phyloP scores from a whole-genome alignment of 2,113 vertebrate genomes.

The Ellobius talpinus region DNA sequence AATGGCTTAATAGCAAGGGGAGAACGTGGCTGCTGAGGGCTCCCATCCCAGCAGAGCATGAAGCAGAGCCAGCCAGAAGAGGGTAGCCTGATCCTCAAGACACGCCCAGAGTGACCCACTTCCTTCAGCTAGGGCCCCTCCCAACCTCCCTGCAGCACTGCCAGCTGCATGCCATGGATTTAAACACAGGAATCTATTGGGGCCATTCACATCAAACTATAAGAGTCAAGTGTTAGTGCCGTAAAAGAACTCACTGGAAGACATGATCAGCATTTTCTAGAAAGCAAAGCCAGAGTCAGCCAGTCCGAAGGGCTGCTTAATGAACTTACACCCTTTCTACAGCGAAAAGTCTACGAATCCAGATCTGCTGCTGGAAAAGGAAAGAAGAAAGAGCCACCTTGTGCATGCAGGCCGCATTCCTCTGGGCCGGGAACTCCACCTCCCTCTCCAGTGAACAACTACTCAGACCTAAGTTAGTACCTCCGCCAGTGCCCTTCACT shows the following conservation, averaged over 20 bases:
- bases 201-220: background rate
- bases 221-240: background rate
- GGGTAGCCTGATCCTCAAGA: background rate
- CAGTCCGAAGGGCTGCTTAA: background rate
- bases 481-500: background rate
- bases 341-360: background rate
- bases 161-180: background rate
- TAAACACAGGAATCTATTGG: background rate
- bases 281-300: constrained; percentile 37
- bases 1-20: too few species aligned
- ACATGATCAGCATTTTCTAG: background rate
- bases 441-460: background rate
- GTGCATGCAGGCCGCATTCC: background rate
- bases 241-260: constrained; percentile 2
- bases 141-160: too few species aligned
- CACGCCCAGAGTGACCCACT: background rate
- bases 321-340: background rate
- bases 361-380: constrained; percentile 20
- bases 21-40: too few species aligned
- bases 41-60: background rate
- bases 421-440: background rate
- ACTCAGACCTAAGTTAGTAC: background rate
- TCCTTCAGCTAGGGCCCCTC: background rate
- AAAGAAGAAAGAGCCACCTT: background rate
- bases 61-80: background rate